Evolutionary conservation across 2,797 vertebrate genomes (phyloP), one percentile per base, ranked within the genome.

Genomic region (Saxicola maurus): DNA sequence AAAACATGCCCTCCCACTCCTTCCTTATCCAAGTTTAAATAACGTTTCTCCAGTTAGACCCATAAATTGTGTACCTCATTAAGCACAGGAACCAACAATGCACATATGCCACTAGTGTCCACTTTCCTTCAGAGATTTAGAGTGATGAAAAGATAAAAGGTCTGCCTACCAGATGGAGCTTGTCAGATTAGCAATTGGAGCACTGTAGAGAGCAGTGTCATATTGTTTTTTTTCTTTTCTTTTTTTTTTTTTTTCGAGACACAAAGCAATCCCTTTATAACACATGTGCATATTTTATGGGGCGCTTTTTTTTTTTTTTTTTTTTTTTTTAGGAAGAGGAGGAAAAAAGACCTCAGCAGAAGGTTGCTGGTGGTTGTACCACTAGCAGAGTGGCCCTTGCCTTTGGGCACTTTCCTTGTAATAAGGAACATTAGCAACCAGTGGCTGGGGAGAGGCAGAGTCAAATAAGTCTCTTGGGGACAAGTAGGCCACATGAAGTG

Each of bases 401-500:
- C 96, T 95, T 94, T 43, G 49, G 97, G 96, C 96, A 96, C 91
- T 86, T 96, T 96, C 89, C 96, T 97, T 75, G 15, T 97, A 98
- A 97, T 97, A 97, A 86, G 95, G 96, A 94, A 97, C 97, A 97
- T 99, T 99, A 98, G 98, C 98, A 98, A 98, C 98, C 96, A 92
- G 98, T 98, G 98, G 98, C 98, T 98, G 88, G 73, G 95, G 97
- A 94, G 98, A 97, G 95, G 94, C 89, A 95, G 92, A 95, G 95
- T 93, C 95, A 95, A 90, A 97, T 96, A 94, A 94, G 96, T 97
- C 97, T 97, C 98, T 38, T 77, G 97, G 96, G 98, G 87, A 92
- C 92, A 95, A 96, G 96, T 33, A 64, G 91, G 93, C 97, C 96
- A 97, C 97, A 95, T 95, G 96, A 96, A 97, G 97, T 97, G 98